These are phyloP conservation scores for Lycaena phlaeas DNA, from an alignment of 2,888 invertebrate genomes.

Conservation along the genomic window DNA sequence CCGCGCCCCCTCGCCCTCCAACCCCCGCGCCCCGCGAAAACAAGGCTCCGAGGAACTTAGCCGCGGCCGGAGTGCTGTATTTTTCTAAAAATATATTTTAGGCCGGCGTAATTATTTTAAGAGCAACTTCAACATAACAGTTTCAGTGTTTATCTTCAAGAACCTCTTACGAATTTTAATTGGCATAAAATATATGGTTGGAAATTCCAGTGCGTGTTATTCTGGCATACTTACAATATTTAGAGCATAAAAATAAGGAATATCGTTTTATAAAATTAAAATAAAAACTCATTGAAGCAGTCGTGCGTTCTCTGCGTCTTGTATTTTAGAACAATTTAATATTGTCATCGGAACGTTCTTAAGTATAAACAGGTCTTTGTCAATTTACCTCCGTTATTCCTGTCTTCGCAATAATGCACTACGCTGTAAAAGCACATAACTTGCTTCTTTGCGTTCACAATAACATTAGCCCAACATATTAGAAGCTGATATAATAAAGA, in stretches of 20 bases:
- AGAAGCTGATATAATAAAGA: not conserved
- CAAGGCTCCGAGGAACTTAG: conserved; percentile 26
- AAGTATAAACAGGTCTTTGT: conserved; percentile 31
- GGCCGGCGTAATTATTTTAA: conserved; percentile 1
- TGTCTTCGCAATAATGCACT: conserved; percentile 24
- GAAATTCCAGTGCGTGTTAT: not conserved
- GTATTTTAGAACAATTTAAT: conserved; percentile 8
- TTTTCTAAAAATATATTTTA: conserved; percentile 10
- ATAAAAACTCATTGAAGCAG: too few relatives aligned
- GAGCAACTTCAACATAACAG: not conserved
- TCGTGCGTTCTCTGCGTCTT: not conserved
- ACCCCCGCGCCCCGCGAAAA: conserved; percentile 56
- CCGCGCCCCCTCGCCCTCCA: conserved; percentile 16
- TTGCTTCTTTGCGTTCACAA: conserved; percentile 28
- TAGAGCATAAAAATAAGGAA: too few relatives aligned
- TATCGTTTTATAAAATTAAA: too few relatives aligned
- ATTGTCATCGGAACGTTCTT: conserved; percentile 12
- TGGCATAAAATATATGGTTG: not conserved
- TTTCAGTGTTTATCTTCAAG: not conserved
- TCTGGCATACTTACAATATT: too few relatives aligned
- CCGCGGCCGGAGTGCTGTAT: conserved; percentile 14
- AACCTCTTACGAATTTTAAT: not conserved
- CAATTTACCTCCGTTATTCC: conserved; percentile 32
- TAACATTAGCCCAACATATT: conserved; percentile 30
- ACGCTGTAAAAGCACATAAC: conserved; percentile 20